phyloP scores from a whole-genome alignment of 2,797 vertebrate species.

The Carduelis carduelis region DNA sequence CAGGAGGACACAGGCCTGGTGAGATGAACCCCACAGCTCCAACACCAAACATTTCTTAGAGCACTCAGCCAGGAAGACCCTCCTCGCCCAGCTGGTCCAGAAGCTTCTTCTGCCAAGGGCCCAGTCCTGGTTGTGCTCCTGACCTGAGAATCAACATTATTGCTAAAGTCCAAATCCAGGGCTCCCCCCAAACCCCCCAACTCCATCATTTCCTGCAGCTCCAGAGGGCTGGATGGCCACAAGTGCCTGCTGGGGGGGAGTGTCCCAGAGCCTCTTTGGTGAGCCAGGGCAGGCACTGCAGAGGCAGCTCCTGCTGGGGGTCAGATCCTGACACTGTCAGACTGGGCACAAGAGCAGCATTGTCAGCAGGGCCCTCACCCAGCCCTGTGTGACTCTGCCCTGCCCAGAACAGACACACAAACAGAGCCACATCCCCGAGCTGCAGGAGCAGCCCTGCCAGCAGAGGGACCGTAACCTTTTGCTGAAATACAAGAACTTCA shows the following conservation, averaged over 20 bases:
- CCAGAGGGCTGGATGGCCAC: not conserved
- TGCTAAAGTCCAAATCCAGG: not conserved
- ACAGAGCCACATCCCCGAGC: not conserved
- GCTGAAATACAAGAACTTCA: not conserved
- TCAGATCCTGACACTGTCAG: not conserved
- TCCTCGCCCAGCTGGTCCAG: not conserved
- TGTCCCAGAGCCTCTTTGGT: accelerated
- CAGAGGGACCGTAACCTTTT: not conserved
- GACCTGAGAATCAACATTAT: not conserved
- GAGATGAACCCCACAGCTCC: not conserved
- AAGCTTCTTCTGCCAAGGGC: not conserved
- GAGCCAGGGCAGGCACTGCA: not conserved
- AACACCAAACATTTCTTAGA: not conserved
- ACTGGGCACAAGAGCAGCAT: accelerated
- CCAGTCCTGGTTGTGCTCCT: not conserved
- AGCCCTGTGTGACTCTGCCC: not conserved
- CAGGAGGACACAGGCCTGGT: not conserved
- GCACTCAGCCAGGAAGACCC: not conserved
- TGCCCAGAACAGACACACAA: not conserved
- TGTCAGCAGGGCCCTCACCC: not conserved
- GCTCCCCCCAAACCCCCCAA: accelerated
- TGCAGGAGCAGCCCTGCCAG: not conserved
- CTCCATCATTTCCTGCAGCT: not conserved
- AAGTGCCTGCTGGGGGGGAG: not conserved
- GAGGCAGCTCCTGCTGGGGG: not conserved